A percentile compares a stretch with the other conserved stretches of the same genome.
Conservation (phyloP, 2,113 vertebrate genomes). For the Leptocoma aspasia region DNA sequence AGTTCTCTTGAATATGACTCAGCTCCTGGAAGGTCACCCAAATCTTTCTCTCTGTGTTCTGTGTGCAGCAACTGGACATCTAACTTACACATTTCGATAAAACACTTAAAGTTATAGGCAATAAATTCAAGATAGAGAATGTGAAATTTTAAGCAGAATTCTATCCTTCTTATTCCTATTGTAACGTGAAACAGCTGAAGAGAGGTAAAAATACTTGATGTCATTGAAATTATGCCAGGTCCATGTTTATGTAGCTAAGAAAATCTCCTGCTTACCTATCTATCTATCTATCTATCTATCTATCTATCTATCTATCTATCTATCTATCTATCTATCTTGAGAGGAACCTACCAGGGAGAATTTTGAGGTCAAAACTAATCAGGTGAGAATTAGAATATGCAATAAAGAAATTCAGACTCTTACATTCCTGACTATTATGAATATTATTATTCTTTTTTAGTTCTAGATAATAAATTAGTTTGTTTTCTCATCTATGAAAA, state of each 20-base stretch:
- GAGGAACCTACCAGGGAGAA: background rate
- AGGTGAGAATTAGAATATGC: background rate
- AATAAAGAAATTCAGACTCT: background rate
- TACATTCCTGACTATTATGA: background rate
- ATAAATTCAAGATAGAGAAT: background rate
- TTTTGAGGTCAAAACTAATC: background rate
- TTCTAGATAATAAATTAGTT: background rate
- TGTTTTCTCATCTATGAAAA: background rate
- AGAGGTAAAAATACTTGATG: background rate
- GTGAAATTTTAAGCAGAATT: background rate
- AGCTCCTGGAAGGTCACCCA: background rate
- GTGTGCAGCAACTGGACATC: background rate
- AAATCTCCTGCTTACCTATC: background rate
- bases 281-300: too few species aligned
- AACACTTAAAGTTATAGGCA: background rate
- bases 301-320: too few species aligned
- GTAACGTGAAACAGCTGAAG: background rate
- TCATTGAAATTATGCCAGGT: background rate
- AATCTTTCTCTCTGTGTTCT: background rate
- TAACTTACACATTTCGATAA: background rate
- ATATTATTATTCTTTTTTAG: background rate
- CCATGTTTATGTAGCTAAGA: background rate
- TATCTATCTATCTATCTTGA: background rate
- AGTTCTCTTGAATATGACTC: background rate
- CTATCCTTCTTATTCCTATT: background rate